Evolutionary conservation across 2,797 vertebrate species (phyloP).

Genomic region (Dipus sagitta): DNA sequence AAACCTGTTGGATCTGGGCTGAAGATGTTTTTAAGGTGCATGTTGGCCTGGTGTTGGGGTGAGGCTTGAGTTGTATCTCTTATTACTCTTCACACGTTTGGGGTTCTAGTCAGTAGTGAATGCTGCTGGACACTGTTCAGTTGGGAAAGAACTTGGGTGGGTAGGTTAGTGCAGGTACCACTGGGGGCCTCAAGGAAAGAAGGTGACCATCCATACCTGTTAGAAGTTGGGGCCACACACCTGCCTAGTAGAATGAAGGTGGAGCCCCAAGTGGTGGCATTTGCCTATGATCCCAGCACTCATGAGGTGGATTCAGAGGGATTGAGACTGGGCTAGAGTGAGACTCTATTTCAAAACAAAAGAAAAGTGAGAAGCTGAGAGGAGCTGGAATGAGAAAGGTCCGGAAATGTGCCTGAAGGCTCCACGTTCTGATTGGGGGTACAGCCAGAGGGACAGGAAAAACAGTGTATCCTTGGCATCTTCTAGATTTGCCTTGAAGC

Average conservation of each 20-base stretch:
- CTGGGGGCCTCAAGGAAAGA: neutral
- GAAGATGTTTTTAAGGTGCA: conserved; percentile 3
- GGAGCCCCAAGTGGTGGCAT: neutral
- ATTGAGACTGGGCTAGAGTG: neutral
- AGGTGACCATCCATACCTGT: no score
- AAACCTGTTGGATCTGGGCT: neutral
- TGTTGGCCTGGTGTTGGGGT: fast-evolving
- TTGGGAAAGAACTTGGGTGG: neutral
- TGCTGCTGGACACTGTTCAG: neutral
- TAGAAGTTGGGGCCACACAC: no score
- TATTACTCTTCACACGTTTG: neutral
- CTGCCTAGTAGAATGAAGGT: neutral
- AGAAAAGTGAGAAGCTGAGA: no score
- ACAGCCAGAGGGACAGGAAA: neutral
- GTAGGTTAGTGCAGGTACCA: neutral
- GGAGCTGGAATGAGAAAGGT: neutral
- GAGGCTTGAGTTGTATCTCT: neutral
- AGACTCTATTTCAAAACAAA: neutral
- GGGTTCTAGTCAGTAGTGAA: neutral
- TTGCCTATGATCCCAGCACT: neutral
- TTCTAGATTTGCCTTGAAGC: neutral
- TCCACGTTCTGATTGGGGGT: neutral
- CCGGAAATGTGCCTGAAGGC: neutral
- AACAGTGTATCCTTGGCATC: neutral
- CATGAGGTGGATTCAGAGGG: neutral